Percentiles rank a stretch among this genome's conserved stretches.
phyloP scores from a whole-genome alignment of 1,140 invertebrate genomes.

The Cydia amplana region DNA sequence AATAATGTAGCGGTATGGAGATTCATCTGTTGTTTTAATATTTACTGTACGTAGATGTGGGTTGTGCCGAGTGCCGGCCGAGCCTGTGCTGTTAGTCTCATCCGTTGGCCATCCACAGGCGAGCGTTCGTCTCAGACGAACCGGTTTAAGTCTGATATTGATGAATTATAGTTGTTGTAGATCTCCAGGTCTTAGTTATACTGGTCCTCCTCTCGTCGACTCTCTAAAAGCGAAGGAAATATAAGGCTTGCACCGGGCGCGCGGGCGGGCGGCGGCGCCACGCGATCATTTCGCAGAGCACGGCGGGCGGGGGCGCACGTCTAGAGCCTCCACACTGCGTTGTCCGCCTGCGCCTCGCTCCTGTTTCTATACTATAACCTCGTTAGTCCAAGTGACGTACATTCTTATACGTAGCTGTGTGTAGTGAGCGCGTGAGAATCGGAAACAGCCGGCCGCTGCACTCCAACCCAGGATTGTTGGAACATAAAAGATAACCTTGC shows the following conservation, averaged over 20 bases:
- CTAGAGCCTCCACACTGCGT: conserved; percentile 35
- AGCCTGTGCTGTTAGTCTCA: conserved; percentile 13
- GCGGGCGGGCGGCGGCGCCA: conserved; percentile 52
- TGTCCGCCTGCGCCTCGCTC: conserved; percentile 41
- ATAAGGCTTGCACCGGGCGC: conserved; percentile 44
- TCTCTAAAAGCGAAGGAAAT: not conserved
- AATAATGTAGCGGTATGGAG: conserved; percentile 13
- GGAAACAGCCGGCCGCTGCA: conserved; percentile 47
- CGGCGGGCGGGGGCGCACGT: conserved; percentile 59
- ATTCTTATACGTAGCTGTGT: conserved; percentile 47
- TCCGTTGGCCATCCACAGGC: not conserved
- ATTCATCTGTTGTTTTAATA: conserved; percentile 43
- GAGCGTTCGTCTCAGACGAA: not conserved
- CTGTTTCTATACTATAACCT: conserved; percentile 61
- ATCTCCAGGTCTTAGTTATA: not conserved
- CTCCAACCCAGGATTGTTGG: conserved; percentile 42
- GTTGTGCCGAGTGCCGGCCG: conserved; percentile 8
- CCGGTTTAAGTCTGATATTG: not conserved
- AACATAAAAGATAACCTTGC: conserved; percentile 64
- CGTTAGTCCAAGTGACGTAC: conserved; percentile 70
- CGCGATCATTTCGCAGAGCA: conserved; percentile 68
- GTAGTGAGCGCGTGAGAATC: conserved; percentile 42
- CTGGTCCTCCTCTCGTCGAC: conserved; percentile 34
- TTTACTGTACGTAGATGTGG: conserved; percentile 42
- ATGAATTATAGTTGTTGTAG: not conserved